Percentiles rank a stretch among this genome's conserved stretches.
Evolutionary conservation across 2,113 vertebrate genomes (phyloP).

Genomic region (Panurus biarmicus): DNA sequence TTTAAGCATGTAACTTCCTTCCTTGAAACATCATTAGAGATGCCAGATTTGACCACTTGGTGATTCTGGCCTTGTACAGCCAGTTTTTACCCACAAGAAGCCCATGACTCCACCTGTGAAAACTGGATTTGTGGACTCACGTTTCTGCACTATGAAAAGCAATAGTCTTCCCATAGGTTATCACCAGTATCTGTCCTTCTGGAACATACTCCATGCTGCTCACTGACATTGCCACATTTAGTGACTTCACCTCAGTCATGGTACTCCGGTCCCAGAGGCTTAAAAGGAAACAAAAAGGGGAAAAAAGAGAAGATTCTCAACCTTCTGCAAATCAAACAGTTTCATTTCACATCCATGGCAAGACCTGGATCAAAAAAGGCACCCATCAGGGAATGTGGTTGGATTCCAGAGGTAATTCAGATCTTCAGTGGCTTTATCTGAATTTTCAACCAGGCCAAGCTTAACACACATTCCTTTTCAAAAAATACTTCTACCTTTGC

Average conservation of each 20-base stretch:
- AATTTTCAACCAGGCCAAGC: neutral
- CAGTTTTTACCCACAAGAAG: neutral
- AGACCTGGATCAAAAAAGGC: neutral
- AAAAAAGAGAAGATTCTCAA: neutral
- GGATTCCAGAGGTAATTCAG: neutral
- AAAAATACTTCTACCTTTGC: neutral
- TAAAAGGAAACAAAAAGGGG: neutral
- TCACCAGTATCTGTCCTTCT: conserved; percentile 89
- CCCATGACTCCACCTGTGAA: neutral
- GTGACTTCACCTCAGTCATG: conserved; percentile 83
- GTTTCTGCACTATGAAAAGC: conserved; percentile 92
- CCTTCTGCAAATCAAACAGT: neutral
- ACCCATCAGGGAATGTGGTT: neutral
- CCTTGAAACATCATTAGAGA: neutral
- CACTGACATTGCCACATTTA: conserved; percentile 86
- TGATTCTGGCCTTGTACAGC: neutral
- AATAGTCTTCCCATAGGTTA: conserved; percentile 93
- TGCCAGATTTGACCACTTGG: neutral
- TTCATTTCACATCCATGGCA: neutral
- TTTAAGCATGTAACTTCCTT: neutral
- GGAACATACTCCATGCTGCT: conserved; percentile 96
- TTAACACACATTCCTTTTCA: neutral
- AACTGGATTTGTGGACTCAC: conserved; percentile 55
- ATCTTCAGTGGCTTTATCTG: neutral
- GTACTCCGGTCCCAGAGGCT: conserved; percentile 93